Conservation (phyloP, 2,113 vertebrate genomes). For the Tenrec ecaudatus region DNA sequence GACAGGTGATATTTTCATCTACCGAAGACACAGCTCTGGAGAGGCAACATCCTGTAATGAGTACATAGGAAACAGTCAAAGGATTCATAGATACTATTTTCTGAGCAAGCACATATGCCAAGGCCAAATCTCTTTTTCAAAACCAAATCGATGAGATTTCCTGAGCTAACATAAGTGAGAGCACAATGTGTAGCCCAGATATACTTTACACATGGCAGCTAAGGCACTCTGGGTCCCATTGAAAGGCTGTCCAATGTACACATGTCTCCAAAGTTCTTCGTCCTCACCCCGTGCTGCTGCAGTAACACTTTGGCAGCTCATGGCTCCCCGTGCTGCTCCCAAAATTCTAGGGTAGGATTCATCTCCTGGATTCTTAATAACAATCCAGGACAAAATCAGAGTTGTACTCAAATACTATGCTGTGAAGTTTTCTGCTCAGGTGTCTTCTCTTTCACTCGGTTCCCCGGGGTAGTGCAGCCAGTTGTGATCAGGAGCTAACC, state of each 20-base stretch:
- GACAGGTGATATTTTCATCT: not conserved
- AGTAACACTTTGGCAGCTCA: not conserved
- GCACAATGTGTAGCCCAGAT: not conserved
- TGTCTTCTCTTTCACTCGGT: not conserved
- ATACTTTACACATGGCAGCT: accelerated
- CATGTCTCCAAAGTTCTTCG: not conserved
- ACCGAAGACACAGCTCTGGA: not conserved
- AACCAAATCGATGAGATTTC: not conserved
- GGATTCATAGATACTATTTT: not conserved
- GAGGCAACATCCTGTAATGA: not conserved
- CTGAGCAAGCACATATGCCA: not conserved
- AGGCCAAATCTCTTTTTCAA: not conserved
- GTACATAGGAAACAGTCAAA: not conserved
- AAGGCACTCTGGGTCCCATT: accelerated
- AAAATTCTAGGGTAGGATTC: not conserved
- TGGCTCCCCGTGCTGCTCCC: not conserved
- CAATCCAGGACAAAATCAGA: not conserved
- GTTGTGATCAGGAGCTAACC: not conserved
- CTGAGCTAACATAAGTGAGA: not conserved
- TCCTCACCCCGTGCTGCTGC: not conserved
- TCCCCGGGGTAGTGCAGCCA: not conserved
- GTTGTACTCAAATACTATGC: conserved; percentile 2
- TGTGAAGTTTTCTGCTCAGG: not conserved
- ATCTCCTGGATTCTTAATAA: not conserved
- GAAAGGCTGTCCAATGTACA: not conserved